Percentiles rank a stretch among this genome's conserved stretches.
Evolutionary conservation across 2,888 invertebrate species (phyloP).

Genomic region (Sinohyriopsis cumingii): DNA sequence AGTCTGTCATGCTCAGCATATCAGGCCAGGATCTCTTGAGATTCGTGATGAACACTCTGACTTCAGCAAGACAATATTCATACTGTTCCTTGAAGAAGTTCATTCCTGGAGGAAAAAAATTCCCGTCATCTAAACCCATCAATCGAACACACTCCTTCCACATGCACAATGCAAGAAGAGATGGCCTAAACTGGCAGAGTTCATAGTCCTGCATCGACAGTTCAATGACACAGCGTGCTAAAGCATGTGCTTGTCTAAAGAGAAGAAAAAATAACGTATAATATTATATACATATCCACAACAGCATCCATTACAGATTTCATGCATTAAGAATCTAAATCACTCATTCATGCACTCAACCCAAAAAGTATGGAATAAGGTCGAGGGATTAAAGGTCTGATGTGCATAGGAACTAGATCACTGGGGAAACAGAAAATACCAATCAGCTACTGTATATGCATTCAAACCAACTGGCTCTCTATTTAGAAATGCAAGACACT

Average conservation of each 20-base stretch:
- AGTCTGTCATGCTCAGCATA: constrained; percentile 37
- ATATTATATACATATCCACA: not conserved
- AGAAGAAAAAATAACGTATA: not conserved
- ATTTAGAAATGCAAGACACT: too few relatives aligned
- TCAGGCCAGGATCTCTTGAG: constrained; percentile 41
- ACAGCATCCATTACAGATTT: not conserved
- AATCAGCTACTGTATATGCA: too few relatives aligned
- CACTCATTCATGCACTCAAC: too few relatives aligned
- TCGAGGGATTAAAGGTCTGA: too few relatives aligned
- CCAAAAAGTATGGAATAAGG: too few relatives aligned
- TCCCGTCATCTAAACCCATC: constrained; percentile 37
- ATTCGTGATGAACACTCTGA: constrained; percentile 42
- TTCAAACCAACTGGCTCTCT: too few relatives aligned
- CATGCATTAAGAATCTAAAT: too few relatives aligned
- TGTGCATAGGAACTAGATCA: too few relatives aligned
- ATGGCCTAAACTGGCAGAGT: constrained; percentile 53
- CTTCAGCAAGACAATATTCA: constrained; percentile 40
- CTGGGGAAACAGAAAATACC: too few relatives aligned
- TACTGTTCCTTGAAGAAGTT: constrained; percentile 35
- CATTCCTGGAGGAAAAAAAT: constrained; percentile 39
- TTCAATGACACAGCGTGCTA: constrained; percentile 50
- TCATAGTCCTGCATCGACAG: constrained; percentile 58
- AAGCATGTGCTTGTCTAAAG: constrained; percentile 43
- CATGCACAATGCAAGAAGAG: constrained; percentile 53
- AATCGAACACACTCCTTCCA: constrained; percentile 48